Conservation (phyloP, 2,797 vertebrate species). For the Emydoidea blandingii region DNA sequence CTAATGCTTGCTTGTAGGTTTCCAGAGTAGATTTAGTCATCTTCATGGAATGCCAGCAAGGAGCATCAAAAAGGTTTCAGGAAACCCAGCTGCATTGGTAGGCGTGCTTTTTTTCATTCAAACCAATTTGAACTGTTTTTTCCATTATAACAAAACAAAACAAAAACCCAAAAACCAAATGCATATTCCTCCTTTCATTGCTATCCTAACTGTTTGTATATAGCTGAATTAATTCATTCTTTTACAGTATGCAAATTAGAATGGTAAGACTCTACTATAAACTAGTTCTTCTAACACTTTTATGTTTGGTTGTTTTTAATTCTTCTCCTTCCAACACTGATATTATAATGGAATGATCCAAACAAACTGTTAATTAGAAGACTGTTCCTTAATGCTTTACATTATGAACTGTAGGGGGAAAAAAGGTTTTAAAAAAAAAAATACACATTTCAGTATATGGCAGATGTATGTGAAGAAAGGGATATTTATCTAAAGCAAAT, state of each 20-base stretch:
- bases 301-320: neutral
- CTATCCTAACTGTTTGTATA: constrained; percentile 43
- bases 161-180: constrained; percentile 44
- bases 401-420: neutral
- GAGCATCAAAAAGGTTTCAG: constrained; percentile 80
- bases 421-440: neutral
- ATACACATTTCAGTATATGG: neutral
- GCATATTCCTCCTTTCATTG: constrained; percentile 55
- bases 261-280: constrained; percentile 73
- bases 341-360: neutral
- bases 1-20: constrained; percentile 82
- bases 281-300: constrained; percentile 55
- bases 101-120: constrained; percentile 51
- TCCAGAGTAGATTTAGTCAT: constrained; percentile 91
- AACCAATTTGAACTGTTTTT: constrained; percentile 25
- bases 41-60: constrained; percentile 87
- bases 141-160: constrained; percentile 60
- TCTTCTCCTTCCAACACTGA: neutral
- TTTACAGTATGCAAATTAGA: constrained; percentile 72
- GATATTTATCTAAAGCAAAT: neutral
- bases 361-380: neutral
- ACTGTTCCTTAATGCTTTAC: neutral
- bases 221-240: constrained; percentile 73
- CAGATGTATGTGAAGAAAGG: neutral
- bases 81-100: constrained; percentile 81